Evolutionary conservation across 2,888 invertebrate genomes (phyloP), one percentile per base, ranked within the genome.

Genomic region (Hydraecia micacea): DNA sequence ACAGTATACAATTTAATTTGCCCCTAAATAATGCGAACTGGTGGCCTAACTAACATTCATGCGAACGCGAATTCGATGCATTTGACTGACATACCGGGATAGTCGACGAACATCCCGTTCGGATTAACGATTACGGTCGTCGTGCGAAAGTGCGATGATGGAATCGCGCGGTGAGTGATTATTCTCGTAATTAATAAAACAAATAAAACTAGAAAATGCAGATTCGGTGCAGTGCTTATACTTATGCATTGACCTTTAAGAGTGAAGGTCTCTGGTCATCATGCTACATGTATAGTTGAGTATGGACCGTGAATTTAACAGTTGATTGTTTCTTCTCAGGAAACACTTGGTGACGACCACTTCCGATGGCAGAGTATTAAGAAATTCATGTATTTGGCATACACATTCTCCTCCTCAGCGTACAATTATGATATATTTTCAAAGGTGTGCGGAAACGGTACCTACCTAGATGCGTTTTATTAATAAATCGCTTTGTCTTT

Each of bases 371-470:
- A 88, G 13, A 93, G 93, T 77, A 92, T 95, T 79, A 90, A 89
- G 75, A 92, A 91, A 55, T 95, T 94, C 81, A 46, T 94, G 67
- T 93, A 90, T 70, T 82, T 95, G 25, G 92, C 92, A 6, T 89
- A 79, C 71, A 89, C 92, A 42, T 92, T 87, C 79, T 90, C 94
- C 1, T 87, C 90, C 3, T 86, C 92, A 4, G 85, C 82, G 32
- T 87, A 85, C 75, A 93, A 90, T 87, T 93, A 93, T 82, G 94
- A 95, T 88, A 86, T 94, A 83, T 94, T 94, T 90, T 94, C 94
- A 76, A 93, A 90, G 85, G 89, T 94, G 67, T 86, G 85, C 70
- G 88, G 88, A 80, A 87, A 88, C 73, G 85, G 81, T 87, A 84
- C 78, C 77, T 87, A 77, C 77, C 73, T 86, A 86, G 69, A 84